Evolutionary conservation across 2,797 vertebrate genomes (phyloP).

Genomic region (Rhabdophis nuchalis): DNA sequence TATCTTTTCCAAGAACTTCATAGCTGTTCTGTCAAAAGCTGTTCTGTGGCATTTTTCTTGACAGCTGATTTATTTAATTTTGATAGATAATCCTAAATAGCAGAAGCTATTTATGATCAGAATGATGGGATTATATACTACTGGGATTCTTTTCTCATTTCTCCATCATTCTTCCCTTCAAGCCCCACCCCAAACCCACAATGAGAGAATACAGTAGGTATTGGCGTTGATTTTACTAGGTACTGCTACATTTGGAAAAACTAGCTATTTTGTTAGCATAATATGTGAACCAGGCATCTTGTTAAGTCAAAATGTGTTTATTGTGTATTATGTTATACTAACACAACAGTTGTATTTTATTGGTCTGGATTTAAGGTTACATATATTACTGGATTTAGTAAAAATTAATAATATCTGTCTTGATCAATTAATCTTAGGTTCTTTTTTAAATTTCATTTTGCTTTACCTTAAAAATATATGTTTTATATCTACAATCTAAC

Average conservation of each 20-base stretch:
- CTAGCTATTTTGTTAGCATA: not conserved
- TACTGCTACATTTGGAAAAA: not conserved
- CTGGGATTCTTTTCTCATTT: not conserved
- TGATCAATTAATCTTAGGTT: not conserved
- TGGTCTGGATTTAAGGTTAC: not conserved
- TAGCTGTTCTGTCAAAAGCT: not conserved
- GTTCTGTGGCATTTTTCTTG: not conserved
- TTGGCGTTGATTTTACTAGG: not conserved
- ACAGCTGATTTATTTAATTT: not conserved
- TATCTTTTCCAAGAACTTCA: not conserved
- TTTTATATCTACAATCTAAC: not conserved
- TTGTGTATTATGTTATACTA: not conserved
- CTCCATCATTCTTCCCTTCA: not conserved
- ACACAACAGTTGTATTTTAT: not conserved
- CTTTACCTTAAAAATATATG: not conserved
- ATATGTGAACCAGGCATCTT: not conserved
- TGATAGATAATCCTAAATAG: not conserved
- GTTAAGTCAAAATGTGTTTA: not conserved
- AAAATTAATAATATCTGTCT: not conserved
- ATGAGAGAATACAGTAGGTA: not conserved
- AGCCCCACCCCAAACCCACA: not conserved
- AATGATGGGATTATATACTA: not conserved
- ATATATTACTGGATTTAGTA: not conserved
- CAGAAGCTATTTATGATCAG: not conserved
- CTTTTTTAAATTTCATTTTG: not conserved